Evolutionary conservation across 92 coral and sea anemone genomes (phyloP).

Genomic region (Micromussa lordhowensis): DNA sequence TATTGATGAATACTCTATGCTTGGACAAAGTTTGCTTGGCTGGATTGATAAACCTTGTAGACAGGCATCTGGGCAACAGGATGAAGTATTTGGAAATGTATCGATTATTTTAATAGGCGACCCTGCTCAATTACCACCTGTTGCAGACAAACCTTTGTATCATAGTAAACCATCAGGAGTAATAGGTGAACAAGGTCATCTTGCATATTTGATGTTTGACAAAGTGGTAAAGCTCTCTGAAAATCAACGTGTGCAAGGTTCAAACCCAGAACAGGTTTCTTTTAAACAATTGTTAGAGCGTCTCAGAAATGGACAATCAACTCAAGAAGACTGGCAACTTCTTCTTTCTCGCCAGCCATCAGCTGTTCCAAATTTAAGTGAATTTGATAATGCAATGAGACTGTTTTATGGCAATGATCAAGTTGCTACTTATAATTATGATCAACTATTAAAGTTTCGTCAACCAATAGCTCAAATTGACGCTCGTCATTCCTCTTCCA

Average conservation of each 20-base stretch:
- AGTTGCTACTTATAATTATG: slow-evolving; percentile 48
- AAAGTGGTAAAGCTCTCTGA: slow-evolving; percentile 41
- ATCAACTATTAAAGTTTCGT: slow-evolving; percentile 22
- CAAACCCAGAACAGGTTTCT: slow-evolving; percentile 37
- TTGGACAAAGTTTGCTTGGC: slow-evolving; percentile 53
- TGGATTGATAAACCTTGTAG: slow-evolving; percentile 58
- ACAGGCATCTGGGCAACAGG: slow-evolving; percentile 53
- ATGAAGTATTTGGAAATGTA: slow-evolving; percentile 47
- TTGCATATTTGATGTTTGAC: slow-evolving; percentile 68
- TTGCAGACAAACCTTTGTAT: too few species aligned
- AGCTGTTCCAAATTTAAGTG: slow-evolving; percentile 16
- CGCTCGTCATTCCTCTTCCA: slow-evolving; percentile 40
- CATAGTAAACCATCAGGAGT: slow-evolving; percentile 50
- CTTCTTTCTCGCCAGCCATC: slow-evolving; percentile 67
- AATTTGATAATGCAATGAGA: slow-evolving; percentile 45
- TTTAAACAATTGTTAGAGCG: slow-evolving; percentile 59
- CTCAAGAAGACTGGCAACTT: slow-evolving; percentile 59
- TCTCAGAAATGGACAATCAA: slow-evolving; percentile 53
- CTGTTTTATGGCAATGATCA: slow-evolving; percentile 52
- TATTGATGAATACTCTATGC: slow-evolving; percentile 62
- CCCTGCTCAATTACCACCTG: slow-evolving; percentile 68
- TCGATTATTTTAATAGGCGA: slow-evolving; percentile 58
- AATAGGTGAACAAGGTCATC: slow-evolving; percentile 70
- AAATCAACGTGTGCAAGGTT: slow-evolving; percentile 56
- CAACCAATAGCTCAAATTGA: slow-evolving; percentile 45